Percentiles rank a stretch among this genome's conserved stretches.
Conservation (phyloP, 1,140 invertebrate genomes). For the Eurosta solidaginis region DNA sequence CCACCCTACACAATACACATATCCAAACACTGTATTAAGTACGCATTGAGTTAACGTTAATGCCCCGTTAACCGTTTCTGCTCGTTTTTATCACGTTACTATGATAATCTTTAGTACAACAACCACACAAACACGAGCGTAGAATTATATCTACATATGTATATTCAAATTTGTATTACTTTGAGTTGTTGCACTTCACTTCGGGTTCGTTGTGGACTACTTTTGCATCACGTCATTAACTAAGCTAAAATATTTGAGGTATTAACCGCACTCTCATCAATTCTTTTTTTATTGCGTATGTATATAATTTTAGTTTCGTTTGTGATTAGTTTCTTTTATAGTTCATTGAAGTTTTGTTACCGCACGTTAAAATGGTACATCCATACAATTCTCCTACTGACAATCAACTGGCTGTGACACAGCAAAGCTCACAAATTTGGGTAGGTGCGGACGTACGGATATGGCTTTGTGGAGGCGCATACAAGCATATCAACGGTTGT, state of each 20-base stretch:
- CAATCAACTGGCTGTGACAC: conserved; percentile 10
- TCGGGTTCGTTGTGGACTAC: not conserved
- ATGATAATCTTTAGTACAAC: not conserved
- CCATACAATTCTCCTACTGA: not conserved
- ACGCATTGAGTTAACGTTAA: not conserved
- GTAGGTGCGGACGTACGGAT: not conserved
- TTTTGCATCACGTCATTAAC: not conserved
- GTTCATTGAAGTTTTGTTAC: not conserved
- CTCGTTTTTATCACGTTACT: not conserved
- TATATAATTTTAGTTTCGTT: not conserved
- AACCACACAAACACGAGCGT: no score
- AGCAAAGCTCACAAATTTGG: not conserved
- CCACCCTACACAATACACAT: not conserved
- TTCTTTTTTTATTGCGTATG: not conserved
- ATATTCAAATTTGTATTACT: not conserved
- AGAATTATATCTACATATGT: not conserved
- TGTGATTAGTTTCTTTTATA: not conserved
- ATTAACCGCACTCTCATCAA: not conserved
- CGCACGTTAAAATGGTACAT: not conserved
- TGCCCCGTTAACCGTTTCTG: not conserved
- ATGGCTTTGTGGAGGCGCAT: not conserved
- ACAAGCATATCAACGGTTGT: not conserved
- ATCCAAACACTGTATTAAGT: no score
- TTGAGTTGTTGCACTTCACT: not conserved
- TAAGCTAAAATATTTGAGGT: not conserved